phyloP scores from a whole-genome alignment of 2,113 vertebrate genomes.

The Mohoua ochrocephala region DNA sequence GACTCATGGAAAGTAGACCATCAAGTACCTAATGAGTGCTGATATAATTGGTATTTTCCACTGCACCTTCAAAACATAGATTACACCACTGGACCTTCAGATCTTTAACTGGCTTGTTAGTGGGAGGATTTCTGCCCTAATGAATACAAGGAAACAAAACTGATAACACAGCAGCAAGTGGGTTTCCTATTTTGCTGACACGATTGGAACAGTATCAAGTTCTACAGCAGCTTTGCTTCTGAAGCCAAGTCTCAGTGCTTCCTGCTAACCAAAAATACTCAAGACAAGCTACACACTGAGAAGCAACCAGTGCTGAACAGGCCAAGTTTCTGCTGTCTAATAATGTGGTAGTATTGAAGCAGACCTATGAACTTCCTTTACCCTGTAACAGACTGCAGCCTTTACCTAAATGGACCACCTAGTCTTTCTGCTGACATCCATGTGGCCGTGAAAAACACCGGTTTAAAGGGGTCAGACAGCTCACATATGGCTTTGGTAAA shows the following conservation, averaged over 20 bases:
- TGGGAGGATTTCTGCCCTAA: constrained; percentile 12
- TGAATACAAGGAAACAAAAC: constrained; percentile 13
- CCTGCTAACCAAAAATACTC: constrained; percentile 22
- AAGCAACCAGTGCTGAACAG: not conserved
- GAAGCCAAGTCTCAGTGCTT: constrained; percentile 7
- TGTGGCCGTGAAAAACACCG: not conserved
- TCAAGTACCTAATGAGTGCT: not conserved
- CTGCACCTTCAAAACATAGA: not conserved
- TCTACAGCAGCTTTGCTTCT: not conserved
- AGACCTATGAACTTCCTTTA: not conserved
- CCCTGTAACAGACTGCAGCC: not conserved
- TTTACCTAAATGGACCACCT: constrained; percentile 28
- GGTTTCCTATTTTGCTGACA: constrained; percentile 50
- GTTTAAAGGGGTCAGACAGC: not conserved
- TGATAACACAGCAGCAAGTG: constrained; percentile 29
- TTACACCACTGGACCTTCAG: not conserved
- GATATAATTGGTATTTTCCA: not conserved
- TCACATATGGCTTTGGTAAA: constrained; percentile 21
- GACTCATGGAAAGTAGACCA: not conserved
- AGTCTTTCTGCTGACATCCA: not conserved
- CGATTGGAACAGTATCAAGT: not conserved
- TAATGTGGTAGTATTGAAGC: not conserved
- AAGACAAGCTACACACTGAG: not conserved
- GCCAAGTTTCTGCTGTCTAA: constrained; percentile 26
- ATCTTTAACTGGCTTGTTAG: not conserved